Conservation (phyloP, 2,797 vertebrate genomes). For the Coilia nasus region DNA sequence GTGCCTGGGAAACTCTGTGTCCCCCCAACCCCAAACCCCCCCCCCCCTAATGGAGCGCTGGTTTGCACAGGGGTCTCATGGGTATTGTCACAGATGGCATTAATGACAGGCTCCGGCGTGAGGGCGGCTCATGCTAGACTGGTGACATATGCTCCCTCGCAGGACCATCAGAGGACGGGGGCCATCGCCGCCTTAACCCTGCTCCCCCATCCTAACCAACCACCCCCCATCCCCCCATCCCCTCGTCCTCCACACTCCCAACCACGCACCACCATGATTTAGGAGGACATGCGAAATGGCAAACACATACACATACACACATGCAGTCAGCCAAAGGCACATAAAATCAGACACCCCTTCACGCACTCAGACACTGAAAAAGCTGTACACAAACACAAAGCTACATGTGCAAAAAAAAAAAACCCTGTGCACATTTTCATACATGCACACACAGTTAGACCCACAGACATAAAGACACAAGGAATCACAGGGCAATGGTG, state of each 20-base stretch:
- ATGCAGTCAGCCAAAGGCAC: slow-evolving; percentile 48
- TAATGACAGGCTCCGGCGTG: slow-evolving; percentile 71
- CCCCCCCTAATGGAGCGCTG: slow-evolving; percentile 51
- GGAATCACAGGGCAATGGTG: not conserved
- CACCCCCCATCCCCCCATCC: no score
- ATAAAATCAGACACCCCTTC: slow-evolving; percentile 64
- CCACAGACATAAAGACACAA: not conserved
- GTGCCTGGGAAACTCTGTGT: slow-evolving; percentile 25
- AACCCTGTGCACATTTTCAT: no score
- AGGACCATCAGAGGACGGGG: slow-evolving; percentile 62
- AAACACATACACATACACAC: slow-evolving; percentile 34
- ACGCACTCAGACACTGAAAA: slow-evolving; percentile 32
- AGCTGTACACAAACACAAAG: not conserved
- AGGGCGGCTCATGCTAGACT: slow-evolving; percentile 69
- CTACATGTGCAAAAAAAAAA: no score
- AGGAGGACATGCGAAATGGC: slow-evolving; percentile 55
- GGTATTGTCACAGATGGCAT: slow-evolving; percentile 77
- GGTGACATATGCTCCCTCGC: slow-evolving; percentile 77
- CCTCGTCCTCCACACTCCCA: not conserved
- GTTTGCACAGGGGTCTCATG: slow-evolving; percentile 64
- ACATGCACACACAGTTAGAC: not conserved
- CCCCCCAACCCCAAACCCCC: slow-evolving; percentile 44
- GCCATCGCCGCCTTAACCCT: slow-evolving; percentile 53
- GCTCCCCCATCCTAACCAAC: slow-evolving; percentile 17
- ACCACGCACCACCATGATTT: not conserved